These are phyloP conservation scores for Mayetiola destructor DNA, from an alignment of 2,888 invertebrate genomes.

Conservation along the genomic window DNA sequence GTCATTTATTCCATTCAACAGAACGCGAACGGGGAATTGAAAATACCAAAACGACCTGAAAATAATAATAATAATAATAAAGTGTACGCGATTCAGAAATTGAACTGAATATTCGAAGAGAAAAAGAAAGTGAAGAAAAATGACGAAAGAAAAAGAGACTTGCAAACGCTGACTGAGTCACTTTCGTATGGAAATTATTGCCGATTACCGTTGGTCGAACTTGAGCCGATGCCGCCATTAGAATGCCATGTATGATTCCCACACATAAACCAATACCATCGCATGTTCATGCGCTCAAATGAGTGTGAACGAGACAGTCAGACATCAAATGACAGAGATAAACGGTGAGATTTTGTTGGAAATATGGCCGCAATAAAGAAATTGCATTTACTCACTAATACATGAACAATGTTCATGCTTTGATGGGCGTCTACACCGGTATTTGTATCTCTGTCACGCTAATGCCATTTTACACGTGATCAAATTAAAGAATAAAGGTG, in stretches of 20 bases:
- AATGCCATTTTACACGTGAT: constrained; percentile 4
- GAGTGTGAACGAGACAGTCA: background rate
- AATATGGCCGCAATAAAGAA: constrained; percentile 7
- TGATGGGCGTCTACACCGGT: constrained; percentile 13
- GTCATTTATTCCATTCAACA: background rate
- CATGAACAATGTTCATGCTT: background rate
- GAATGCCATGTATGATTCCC: background rate
- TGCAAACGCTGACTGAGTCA: background rate
- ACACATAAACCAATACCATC: background rate
- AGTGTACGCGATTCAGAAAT: no score
- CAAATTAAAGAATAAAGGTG: constrained; percentile 12
- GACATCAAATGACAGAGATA: background rate
- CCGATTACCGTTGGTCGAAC: background rate
- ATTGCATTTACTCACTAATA: constrained; percentile 12
- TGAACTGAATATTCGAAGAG: background rate
- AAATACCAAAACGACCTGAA: background rate
- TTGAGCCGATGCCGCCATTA: background rate
- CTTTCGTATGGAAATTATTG: background rate
- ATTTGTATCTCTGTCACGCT: background rate
- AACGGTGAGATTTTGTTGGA: background rate
- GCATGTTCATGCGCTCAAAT: background rate
- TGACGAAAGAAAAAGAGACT: background rate
- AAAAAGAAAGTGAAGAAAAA: background rate
- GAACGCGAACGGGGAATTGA: background rate
- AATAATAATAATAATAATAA: background rate